These are phyloP conservation scores for Anoura caudifer DNA, from an alignment of 2,113 vertebrate species.

Conservation along the genomic window DNA sequence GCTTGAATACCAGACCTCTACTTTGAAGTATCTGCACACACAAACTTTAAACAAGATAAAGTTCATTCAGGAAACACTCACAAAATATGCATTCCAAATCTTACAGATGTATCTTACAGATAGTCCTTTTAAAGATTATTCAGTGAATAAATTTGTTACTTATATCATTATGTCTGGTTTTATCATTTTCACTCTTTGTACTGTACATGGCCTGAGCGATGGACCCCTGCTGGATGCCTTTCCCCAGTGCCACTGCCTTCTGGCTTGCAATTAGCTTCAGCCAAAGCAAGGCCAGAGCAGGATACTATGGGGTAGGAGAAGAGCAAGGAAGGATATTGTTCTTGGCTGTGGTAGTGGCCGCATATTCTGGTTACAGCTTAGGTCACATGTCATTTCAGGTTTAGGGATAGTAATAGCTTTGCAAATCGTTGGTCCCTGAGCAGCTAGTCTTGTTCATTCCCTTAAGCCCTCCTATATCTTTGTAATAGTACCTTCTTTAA, in stretches of 20 bases:
- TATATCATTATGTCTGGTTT: not conserved
- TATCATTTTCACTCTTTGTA: not conserved
- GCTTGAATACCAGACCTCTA: not conserved
- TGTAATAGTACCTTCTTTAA: not conserved
- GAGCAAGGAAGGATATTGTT: rapidly evolving
- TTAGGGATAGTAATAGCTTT: not conserved
- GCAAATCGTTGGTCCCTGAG: not conserved
- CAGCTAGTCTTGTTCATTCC: not conserved
- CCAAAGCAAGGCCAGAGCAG: not conserved
- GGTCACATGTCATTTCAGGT: rapidly evolving
- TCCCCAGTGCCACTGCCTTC: not conserved
- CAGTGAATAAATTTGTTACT: not conserved
- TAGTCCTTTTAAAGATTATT: not conserved
- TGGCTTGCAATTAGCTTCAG: not conserved
- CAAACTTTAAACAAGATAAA: not conserved
- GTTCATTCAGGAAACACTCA: not conserved
- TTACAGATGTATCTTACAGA: not conserved
- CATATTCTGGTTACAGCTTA: not conserved
- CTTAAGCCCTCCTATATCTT: not conserved
- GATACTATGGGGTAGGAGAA: rapidly evolving
- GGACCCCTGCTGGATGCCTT: rapidly evolving
- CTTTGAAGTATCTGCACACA: not conserved
- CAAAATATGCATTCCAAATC: not conserved
- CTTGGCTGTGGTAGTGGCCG: not conserved
- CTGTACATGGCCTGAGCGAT: not conserved